Conservation (phyloP, 2,888 invertebrate genomes). For the Mycalesis mineus region DNA sequence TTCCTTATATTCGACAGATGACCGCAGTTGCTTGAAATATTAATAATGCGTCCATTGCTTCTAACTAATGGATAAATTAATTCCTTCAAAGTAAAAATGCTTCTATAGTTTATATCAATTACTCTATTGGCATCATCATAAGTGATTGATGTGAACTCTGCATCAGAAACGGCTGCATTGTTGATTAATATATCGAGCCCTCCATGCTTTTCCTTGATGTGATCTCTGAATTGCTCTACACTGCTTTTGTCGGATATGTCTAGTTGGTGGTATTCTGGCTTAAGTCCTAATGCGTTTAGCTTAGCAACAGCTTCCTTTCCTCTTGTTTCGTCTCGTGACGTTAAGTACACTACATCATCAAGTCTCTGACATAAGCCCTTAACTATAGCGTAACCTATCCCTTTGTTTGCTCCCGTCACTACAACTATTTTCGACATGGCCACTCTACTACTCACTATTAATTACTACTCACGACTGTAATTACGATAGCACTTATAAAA, state of each 20-base stretch:
- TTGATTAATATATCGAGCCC: conserved; percentile 83
- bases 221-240: conserved; percentile 72
- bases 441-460: too few species aligned
- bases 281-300: conserved; percentile 34
- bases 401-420: conserved; percentile 83
- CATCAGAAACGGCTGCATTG: conserved; percentile 77
- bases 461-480: conserved; percentile 1
- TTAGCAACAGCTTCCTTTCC: conserved; percentile 39
- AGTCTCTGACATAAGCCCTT: conserved; percentile 79
- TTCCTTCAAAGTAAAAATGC: conserved; percentile 78
- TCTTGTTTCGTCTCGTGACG: conserved; percentile 55
- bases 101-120: conserved; percentile 81
- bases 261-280: conserved; percentile 80
- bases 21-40: conserved; percentile 84
- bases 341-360: conserved; percentile 74
- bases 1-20: conserved; percentile 78
- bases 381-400: conserved; percentile 81
- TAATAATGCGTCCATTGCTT: conserved; percentile 83
- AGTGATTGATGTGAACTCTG: conserved; percentile 66
- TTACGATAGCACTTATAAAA: too few species aligned
- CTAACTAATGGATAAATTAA: conserved; percentile 82
- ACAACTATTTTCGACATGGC: conserved; percentile 36
- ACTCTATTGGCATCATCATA: conserved; percentile 77
- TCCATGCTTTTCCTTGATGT: conserved; percentile 72
- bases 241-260: conserved; percentile 80